Conservation (phyloP, 2,888 invertebrate species). For the Acrocera orbiculus region DNA sequence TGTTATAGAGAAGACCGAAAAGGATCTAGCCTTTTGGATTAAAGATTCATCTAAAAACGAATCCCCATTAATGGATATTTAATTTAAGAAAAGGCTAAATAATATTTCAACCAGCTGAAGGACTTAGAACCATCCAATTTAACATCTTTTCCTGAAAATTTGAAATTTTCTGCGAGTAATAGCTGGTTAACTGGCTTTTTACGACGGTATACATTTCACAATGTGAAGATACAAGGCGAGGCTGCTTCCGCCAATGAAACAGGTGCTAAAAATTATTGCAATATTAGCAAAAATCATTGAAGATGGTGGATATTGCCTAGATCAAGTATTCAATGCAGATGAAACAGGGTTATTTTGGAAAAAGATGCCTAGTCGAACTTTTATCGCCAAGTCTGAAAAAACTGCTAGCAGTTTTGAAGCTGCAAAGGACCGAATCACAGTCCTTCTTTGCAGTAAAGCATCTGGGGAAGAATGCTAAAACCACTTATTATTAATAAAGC, state of each 20-base stretch:
- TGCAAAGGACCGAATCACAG: slow-evolving; percentile 17
- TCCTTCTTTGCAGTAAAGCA: slow-evolving; percentile 18
- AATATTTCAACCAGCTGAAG: slow-evolving; percentile 11
- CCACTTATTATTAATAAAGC: slow-evolving; percentile 17
- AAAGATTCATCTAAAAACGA: slow-evolving; percentile 10
- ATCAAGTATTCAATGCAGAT: slow-evolving; percentile 18
- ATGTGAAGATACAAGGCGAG: slow-evolving; percentile 14
- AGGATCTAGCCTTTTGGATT: slow-evolving; percentile 14
- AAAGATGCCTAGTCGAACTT: slow-evolving; percentile 20
- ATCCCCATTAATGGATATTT: slow-evolving; percentile 10
- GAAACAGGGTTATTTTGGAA: slow-evolving; percentile 19
- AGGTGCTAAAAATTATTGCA: slow-evolving; percentile 11
- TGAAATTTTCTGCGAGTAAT: slow-evolving; percentile 11
- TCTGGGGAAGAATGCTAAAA: slow-evolving; percentile 17
- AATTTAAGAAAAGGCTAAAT: slow-evolving; percentile 12
- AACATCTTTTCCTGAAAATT: not conserved
- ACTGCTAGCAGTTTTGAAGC: slow-evolving; percentile 15
- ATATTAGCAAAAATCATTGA: slow-evolving; percentile 14
- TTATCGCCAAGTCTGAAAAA: slow-evolving; percentile 18
- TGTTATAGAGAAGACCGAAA: slow-evolving; percentile 13
- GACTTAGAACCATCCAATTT: slow-evolving; percentile 9
- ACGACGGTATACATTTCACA: slow-evolving; percentile 14
- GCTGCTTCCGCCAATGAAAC: slow-evolving; percentile 13
- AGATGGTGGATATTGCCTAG: slow-evolving; percentile 14
- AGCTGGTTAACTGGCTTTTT: slow-evolving; percentile 14